phyloP scores from a whole-genome alignment of 2,797 vertebrate species.

The Podarcis siculus region DNA sequence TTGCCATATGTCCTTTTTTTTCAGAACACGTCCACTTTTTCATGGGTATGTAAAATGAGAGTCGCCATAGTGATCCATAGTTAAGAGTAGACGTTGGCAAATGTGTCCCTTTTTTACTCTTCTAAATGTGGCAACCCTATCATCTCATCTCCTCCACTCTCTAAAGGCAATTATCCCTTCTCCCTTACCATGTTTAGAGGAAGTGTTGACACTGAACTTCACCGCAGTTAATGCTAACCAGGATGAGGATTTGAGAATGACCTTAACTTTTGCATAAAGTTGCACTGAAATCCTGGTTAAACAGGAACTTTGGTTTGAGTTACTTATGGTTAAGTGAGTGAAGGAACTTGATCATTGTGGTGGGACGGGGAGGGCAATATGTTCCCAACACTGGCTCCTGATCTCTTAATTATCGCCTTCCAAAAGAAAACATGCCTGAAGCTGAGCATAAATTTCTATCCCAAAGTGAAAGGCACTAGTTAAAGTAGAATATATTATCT shows the following conservation, averaged over 20 bases:
- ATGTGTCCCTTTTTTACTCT: neutral
- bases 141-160: neutral
- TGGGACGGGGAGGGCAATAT: no score
- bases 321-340: neutral
- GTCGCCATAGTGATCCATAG: no score
- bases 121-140: no score
- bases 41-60: no score
- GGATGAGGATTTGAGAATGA: neutral
- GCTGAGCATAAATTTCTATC: neutral
- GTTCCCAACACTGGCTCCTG: neutral
- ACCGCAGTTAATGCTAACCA: neutral
- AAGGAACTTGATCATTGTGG: neutral
- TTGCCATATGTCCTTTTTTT: neutral
- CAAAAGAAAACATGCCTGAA: neutral
- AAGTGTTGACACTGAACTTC: neutral
- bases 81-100: no score
- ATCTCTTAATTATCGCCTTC: neutral
- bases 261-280: neutral
- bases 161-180: neutral
- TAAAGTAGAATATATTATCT: neutral
- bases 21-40: no score
- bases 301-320: neutral
- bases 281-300: neutral
- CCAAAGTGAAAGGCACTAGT: neutral
- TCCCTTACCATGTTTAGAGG: neutral